Evolutionary conservation across 2,888 invertebrate species (phyloP), one percentile per base, ranked within the genome.

Genomic region (Blera fallax): DNA sequence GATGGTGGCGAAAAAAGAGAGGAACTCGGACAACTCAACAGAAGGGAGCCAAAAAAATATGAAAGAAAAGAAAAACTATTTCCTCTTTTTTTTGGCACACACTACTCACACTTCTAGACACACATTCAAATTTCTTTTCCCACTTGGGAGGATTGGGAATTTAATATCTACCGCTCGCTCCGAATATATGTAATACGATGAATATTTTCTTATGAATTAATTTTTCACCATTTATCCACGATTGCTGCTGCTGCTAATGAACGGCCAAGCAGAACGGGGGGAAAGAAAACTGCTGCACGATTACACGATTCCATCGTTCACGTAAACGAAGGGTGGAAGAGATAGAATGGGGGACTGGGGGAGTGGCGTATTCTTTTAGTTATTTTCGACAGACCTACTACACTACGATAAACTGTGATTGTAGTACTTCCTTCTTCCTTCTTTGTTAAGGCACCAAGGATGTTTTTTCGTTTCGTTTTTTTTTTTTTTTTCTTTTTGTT

Each of bases 371-470:
- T 27, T 72, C n/a, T 18, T 56, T 58, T 14, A 16, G 32, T 29
- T 50, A 50, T 6, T 58, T n/a, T 64, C 7, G 34, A 65, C 64
- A 74, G 50, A 65, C 45, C 65, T 43, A 73, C 32, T 34, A 56
- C 48, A 43, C 62, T 43, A 27, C 45, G 27, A 29, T 16, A 16
- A 24, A 65, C 56, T 58, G 14, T 72, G 18, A 50, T 40, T 34
- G 21, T 45, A 16, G 21, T 32, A 64, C 7, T 3, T 14, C 40
- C 32, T 69, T 73, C 18, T 1, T 34, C 27, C 48, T 74, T 67
- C 11, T 27, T 62, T 70, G 11, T 52, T 76, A 85, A 85, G 84
- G 84, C 84, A 80, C 80, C 80, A 85, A 80, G 76, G 80, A 65
- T 72, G 24, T 58, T n/a, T n/a, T n/a, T n/a, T n/a, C n/a, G n/a